A percentile compares a stretch with the other conserved stretches of the same genome.
Evolutionary conservation across 2,113 vertebrate species (phyloP).

Genomic region (Halcyon malimbica): DNA sequence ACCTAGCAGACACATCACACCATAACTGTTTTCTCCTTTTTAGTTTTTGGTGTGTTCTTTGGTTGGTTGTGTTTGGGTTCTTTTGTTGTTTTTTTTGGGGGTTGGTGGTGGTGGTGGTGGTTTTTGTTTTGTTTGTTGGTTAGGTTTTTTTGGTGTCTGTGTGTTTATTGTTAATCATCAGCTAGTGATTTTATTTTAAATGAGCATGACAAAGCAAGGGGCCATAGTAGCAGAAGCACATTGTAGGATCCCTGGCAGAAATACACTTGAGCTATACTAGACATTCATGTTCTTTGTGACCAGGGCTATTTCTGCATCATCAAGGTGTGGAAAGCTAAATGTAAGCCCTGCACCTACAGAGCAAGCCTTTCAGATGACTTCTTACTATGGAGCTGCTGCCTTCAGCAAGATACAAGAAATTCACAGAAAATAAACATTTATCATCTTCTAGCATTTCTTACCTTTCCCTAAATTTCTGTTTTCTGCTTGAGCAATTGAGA

Average conservation of each 20-base stretch:
- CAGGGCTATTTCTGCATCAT: background rate
- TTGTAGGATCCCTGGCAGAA: background rate
- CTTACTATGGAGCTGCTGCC: background rate
- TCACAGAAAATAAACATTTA: background rate
- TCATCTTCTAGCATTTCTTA: background rate
- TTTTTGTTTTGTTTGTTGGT: background rate
- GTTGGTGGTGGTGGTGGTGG: too few species aligned
- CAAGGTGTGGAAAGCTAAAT: background rate
- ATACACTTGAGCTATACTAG: background rate
- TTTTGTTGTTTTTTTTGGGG: too few species aligned
- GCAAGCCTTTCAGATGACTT: background rate
- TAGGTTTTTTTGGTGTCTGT: background rate
- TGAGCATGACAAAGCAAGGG: background rate
- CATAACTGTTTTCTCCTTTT: background rate
- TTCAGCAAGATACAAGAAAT: background rate
- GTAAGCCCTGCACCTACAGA: background rate
- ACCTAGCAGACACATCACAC: background rate
- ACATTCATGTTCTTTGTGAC: background rate
- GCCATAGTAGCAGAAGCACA: background rate
- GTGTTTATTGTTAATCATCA: background rate
- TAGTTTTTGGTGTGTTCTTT: too few species aligned
- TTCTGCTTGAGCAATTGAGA: background rate
- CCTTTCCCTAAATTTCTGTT: background rate
- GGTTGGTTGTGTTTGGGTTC: too few species aligned
- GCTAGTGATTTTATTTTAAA: background rate